Percentiles rank a stretch among this genome's conserved stretches.
phyloP scores from a whole-genome alignment of 2,797 vertebrate species.

The Eulemur albifrons region DNA sequence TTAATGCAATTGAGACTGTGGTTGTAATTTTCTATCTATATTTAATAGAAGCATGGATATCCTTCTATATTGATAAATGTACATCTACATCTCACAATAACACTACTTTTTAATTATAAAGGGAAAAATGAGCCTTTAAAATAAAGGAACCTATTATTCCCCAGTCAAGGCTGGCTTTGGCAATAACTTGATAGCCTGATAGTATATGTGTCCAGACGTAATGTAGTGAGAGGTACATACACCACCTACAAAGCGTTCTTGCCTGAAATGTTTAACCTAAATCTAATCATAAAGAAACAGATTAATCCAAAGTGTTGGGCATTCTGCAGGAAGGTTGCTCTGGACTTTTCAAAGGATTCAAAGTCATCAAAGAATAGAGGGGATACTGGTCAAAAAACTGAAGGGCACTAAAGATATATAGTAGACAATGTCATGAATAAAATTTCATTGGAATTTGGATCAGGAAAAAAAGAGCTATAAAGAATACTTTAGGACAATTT shows the following conservation, averaged over 20 bases:
- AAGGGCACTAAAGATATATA: background rate
- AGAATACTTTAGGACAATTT: background rate
- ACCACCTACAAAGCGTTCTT: background rate
- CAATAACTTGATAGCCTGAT: background rate
- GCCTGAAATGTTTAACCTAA: background rate
- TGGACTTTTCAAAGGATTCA: background rate
- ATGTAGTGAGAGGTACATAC: background rate
- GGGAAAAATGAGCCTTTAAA: background rate
- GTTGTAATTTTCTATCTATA: background rate
- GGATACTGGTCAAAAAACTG: background rate
- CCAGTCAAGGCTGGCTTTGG: background rate
- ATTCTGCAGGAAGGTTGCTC: background rate
- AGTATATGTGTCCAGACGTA: background rate
- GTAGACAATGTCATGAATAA: background rate
- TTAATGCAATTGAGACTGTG: background rate
- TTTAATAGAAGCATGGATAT: background rate
- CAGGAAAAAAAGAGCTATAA: background rate
- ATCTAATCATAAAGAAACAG: background rate
- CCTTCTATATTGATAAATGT: background rate
- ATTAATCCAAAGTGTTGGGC: background rate
- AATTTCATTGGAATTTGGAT: background rate
- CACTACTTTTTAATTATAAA: background rate
- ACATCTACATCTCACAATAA: background rate
- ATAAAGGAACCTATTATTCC: background rate
- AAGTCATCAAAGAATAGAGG: background rate